A percentile compares a stretch with the other conserved stretches of the same genome.
phyloP scores from a whole-genome alignment of 2,113 vertebrate species.

The Microcebus tavaratra region DNA sequence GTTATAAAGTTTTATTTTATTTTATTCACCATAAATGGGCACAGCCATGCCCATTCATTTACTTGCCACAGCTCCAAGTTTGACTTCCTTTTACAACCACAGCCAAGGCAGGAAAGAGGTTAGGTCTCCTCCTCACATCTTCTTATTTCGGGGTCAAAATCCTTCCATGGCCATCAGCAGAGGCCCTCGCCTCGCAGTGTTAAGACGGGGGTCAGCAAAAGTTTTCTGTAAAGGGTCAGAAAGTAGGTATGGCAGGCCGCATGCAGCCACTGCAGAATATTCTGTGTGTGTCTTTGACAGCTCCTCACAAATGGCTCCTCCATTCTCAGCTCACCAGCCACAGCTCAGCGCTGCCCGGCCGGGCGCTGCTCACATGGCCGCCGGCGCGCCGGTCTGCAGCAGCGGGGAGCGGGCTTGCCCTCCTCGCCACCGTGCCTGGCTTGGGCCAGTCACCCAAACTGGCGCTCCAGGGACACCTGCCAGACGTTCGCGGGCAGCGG shows the following conservation, averaged over 20 bases:
- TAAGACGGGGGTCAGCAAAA: neutral
- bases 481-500: neutral
- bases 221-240: neutral
- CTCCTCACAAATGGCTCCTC: neutral
- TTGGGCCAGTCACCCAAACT: neutral
- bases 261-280: neutral
- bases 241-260: neutral
- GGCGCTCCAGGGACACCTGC: neutral
- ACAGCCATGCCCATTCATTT: neutral
- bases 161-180: neutral
- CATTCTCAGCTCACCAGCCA: neutral
- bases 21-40: neutral
- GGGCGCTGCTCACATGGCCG: too few species aligned
- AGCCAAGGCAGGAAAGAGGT: too few species aligned
- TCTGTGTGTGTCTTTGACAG: neutral
- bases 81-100: neutral
- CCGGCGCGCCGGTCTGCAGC: neutral
- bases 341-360: neutral
- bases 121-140: neutral
- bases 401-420: accelerated
- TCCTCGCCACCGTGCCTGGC: neutral
- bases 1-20: too few species aligned
- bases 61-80: neutral
- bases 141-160: neutral
- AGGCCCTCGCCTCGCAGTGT: neutral